Base-by-base conservation (phyloP, 2,888 invertebrate genomes). In the Epinotia ramella region DNA sequence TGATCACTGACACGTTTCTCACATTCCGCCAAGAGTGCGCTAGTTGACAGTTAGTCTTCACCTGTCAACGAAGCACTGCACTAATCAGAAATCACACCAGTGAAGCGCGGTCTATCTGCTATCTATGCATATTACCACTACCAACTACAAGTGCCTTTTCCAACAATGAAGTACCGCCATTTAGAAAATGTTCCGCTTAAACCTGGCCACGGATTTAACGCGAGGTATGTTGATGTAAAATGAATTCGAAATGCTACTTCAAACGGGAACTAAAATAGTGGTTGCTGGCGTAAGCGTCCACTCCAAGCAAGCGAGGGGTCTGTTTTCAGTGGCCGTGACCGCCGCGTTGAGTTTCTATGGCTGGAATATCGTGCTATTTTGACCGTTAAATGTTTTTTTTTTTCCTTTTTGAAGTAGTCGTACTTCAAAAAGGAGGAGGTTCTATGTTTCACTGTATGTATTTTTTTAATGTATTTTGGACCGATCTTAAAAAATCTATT, bases 301-400 rank as follows among this genome's bases (percentile, higher is more conserved):
- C 62, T 72, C 67, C 63, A 62, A 71, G 59, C 60, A 24, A 63
- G 56, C 67, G 60, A 16, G 53, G 53, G 33, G 40, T 71, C 70
- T 40, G 62, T 71, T 76, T 76, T 66, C 59, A 53, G 56, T 53
- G 65, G 59, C 60, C 53, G 40, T 69, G 64, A 65, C 44, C 44
- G 53, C 16, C 33, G 70, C 13, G n/a, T 70, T 13, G 60, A 65
- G 59, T 57, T 66, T 66, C 56, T 60, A 66, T 75, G 70, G 70
- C 24, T 9, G 13, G 28, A 56, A 73, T 57, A 59, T 57, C 12
- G 62, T 57, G 66, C 56, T 56, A 67, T 70, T 59, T 74, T 64
- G 70, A 49, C 49, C 33, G 16, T 76, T 66, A 53, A 65, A 44
- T 44, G 12, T 46, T 7, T 62, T 77, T 73, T 68, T 73, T 71